Base-by-base conservation (phyloP, 2,888 invertebrate species). In the Acanthosepion esculentum region DNA sequence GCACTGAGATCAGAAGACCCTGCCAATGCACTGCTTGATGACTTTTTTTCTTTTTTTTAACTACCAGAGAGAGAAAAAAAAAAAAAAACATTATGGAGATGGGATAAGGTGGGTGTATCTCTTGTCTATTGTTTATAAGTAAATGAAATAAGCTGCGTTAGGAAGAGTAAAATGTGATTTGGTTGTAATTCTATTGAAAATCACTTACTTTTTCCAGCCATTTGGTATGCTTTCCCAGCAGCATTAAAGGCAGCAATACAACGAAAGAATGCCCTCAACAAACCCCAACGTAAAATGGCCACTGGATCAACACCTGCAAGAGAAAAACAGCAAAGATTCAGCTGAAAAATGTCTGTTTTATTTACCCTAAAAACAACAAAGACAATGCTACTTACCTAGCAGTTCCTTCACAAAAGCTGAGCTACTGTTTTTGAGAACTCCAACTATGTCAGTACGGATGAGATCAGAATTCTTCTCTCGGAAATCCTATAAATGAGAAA, bases 391-490 rank as follows among this genome's bases (percentile, higher is more conserved):
- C 96, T 95, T 95, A 97, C 99, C 99, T 93, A 99, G 99, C 95
- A 99, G 98, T 97, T 99, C 99, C 91, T 99, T 98, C 10, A 99
- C 99, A 97, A 99, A 99, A 0, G 99, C 98, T 97, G 99, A 98
- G 95, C 98, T 99, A 95, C 99, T 99, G 98, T 99, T 99, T 98
- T 99, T 99, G 96, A 99, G 97, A 94, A 99, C 99, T 95, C 98
- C 98, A 95, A 99, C 99, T 95, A 99, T 99, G 97, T 99, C 99
- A 95, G 99, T 99, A 95, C 99, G 98, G 98, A 99, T 99, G 95
- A 99, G 98, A 97, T 99, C 99, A 96, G 99, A 98, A 98, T 99
- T 99, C 98, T 99, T 99, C 97, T 99, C 99, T 50, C 99, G 98
- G 98, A 99, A 99, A 97, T 99, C 99, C 96, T 97, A 95, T 94